Percentiles rank a stretch among this genome's conserved stretches.
These are phyloP conservation scores for Aspidapion aeneum DNA, from an alignment of 2,888 invertebrate genomes.

Conservation along the genomic window DNA sequence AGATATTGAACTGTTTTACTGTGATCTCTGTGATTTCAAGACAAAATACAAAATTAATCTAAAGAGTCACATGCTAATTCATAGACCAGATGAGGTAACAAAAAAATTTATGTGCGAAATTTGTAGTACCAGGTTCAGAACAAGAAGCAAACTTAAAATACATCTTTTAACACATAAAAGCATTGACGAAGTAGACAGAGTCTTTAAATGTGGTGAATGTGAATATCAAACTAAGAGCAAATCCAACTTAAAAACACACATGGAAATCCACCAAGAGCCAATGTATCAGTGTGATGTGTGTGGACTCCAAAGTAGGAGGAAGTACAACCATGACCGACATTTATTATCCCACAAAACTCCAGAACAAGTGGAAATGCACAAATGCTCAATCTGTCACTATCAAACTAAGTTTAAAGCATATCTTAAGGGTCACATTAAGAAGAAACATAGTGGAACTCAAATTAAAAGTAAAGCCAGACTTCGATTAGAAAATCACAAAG, in stretches of 20 bases:
- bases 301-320: background rate
- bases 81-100: background rate
- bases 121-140: background rate
- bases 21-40: background rate
- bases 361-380: background rate
- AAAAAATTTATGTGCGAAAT: background rate
- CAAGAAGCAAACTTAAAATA: background rate
- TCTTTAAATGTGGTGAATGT: background rate
- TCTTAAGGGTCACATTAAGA: background rate
- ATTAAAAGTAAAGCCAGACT: background rate
- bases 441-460: background rate
- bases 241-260: background rate
- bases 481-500: background rate
- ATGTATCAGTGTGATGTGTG: background rate
- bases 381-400: background rate
- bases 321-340: background rate
- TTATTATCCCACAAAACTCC: background rate
- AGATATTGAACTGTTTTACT: background rate
- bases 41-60: background rate
- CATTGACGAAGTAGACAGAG: background rate
- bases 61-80: background rate
- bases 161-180: background rate
- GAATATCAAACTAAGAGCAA: background rate
- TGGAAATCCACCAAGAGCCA: background rate
- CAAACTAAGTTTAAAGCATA: background rate